Evolutionary conservation across 2,888 invertebrate genomes (phyloP).

Genomic region (Chrysotoxum bicinctum): DNA sequence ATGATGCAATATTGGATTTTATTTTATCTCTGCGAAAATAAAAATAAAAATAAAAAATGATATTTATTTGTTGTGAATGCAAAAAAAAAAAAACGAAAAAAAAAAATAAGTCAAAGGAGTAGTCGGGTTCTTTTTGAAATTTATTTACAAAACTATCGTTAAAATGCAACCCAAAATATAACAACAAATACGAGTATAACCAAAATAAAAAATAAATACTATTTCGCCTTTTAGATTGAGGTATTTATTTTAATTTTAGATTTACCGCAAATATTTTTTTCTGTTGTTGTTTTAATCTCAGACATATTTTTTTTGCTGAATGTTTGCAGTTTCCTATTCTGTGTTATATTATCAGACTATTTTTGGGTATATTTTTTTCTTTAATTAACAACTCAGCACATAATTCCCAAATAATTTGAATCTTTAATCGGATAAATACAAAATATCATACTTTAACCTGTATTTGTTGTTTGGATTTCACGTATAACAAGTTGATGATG

Average conservation of each 20-base stretch:
- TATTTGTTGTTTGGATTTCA: background rate
- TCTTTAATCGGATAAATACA: background rate
- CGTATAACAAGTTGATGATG: background rate
- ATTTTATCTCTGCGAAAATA: background rate
- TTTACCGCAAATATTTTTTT: background rate
- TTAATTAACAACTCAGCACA: constrained; percentile 1
- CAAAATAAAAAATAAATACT: background rate
- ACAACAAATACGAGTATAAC: background rate
- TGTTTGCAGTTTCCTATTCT: background rate
- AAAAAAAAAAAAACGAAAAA: background rate
- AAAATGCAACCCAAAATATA: background rate
- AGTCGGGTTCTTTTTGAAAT: background rate
- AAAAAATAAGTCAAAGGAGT: background rate
- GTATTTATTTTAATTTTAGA: background rate
- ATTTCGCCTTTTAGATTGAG: background rate
- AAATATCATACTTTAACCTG: background rate
- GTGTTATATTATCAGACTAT: background rate
- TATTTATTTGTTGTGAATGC: background rate
- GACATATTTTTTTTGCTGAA: background rate
- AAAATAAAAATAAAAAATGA: too few species aligned
- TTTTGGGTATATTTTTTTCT: background rate
- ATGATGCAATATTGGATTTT: constrained; percentile 5
- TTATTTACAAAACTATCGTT: background rate
- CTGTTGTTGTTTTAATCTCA: background rate
- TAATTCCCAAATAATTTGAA: background rate